Evolutionary conservation across 1,140 invertebrate species (phyloP), one percentile per base, ranked within the genome.

Genomic region (Orussus abietinus): DNA sequence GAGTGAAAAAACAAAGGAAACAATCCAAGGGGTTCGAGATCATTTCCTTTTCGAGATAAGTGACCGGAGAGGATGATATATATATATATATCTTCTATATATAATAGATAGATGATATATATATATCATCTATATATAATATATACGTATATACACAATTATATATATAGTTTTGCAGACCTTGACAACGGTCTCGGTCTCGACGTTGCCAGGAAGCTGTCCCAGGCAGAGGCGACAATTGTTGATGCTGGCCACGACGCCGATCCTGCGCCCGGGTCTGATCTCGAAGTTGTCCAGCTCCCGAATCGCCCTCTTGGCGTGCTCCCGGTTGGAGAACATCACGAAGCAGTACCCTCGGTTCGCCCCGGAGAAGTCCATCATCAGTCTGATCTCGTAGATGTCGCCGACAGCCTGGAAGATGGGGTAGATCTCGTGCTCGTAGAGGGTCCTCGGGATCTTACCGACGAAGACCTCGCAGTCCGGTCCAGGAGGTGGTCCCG

Each of bases 401-500:
- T 75, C 63, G 0, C 81, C 83, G 14, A 77, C 59, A 7, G 33
- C 46, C 1, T 69, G 60, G 51, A 93, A 90, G 0, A 92, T 57
- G 0, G 87, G 86, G n/a, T 91, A 80, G 4, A 94, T 65, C 39
- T 88, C 84, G 55, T 89, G 81, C 72, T 93, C 90, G 56, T 78
- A 87, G 35, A 85, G 72, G 56, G 88, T 79, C n/a, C 84, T 67
- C 0, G 90, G 90, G 7, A 94, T 75, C 58, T 86, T 89, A 0
- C 87, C 88, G 15, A 93, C 77, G 65, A 92, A 93, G 10, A 93
- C 74, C 75, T 94, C 90, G 59, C 80, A 83, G 3, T 81, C 80
- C 47, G 78, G 80, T 2, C 62, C 71, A 0, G 76, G 77, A 0
- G 75, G 64, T 3, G 72, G 62, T 0, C 75, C 74, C 1, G 17